Evolutionary conservation across 1,140 invertebrate species (phyloP), one percentile per base, ranked within the genome.

Genomic region (Hirudo medicinalis): DNA sequence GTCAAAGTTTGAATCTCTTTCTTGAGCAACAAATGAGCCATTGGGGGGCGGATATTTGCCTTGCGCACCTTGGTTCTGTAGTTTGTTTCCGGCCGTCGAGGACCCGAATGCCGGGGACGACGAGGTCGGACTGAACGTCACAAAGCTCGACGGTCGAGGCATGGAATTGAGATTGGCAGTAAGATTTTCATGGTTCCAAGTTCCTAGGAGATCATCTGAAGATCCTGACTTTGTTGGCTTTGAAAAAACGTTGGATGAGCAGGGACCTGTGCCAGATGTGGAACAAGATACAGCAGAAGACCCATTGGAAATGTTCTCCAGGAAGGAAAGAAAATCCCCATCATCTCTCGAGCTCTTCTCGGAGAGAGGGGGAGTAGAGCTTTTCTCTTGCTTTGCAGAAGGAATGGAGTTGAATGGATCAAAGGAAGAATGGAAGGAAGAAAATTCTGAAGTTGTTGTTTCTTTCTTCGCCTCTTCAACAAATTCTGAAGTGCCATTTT

Each of bases 181-280:
- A 69, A 72, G 76, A 76, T 54, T 74, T 55, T 22, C 74, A 20
- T 36, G 36, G 72, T 80, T 74, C 80, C 80, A 81, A 57, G 74
- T 75, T 13, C 79, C 78, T 73, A 81, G 78, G 40, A 81, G 74
- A 72, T 78, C 76, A 25, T 70, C 69, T 11, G n/a, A 49, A 5
- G 36, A 25, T 49, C 69, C 69, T 5, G 57, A 22, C 57, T 63
- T 63, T n/a, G 57, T 20, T 11, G 57, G 57, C 19, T 63, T 22
- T 20, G 22, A 22, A 63, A 63, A 11, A n/a, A 63, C 15, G 11
- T 63, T 20, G 57, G 22, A 15, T 11, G 22, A 25, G 57, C 15
- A 8, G 5, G 5, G 22, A 32, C 8, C 22, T 3, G 57, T 0
- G 57, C 8, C 22, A 3, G 32, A 6, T 6, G 2, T 36, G 57